A percentile compares a stretch with the other conserved stretches of the same genome.
phyloP scores from a whole-genome alignment of 2,888 invertebrate species.

The Odontocolon sp. region DNA sequence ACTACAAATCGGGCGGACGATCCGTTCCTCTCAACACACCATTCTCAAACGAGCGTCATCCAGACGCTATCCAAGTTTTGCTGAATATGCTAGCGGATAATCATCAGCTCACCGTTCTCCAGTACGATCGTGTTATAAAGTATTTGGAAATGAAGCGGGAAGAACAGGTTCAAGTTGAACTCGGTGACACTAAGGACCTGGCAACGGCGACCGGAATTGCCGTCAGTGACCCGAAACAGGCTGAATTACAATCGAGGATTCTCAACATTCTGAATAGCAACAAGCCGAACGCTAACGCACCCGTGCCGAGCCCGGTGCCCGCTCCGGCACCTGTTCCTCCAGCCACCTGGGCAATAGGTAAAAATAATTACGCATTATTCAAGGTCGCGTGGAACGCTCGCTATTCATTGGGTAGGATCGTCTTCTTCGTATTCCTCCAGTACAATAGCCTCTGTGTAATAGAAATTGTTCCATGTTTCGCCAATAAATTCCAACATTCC shows the following conservation, averaged over 20 bases:
- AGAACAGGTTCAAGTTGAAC: conserved; percentile 88
- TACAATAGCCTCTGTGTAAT: neutral
- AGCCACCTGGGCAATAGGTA: conserved; percentile 76
- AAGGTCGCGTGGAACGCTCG: neutral
- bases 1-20: conserved; percentile 83
- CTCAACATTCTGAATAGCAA: conserved; percentile 89
- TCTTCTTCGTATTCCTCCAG: neutral
- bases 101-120: conserved; percentile 87
- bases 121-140: conserved; percentile 89
- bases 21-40: conserved; percentile 83
- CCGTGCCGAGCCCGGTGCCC: conserved; percentile 76
- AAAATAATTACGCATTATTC: conserved; percentile 55
- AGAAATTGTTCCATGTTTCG: neutral
- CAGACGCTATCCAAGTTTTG: conserved; percentile 78
- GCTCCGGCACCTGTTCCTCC: conserved; percentile 75
- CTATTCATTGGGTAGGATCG: neutral
- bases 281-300: conserved; percentile 72
- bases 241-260: conserved; percentile 89
- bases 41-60: conserved; percentile 80
- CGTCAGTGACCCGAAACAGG: conserved; percentile 84
- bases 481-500: conserved; percentile 38
- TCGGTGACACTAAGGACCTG: conserved; percentile 85
- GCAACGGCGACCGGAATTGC: conserved; percentile 79
- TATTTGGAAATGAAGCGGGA: conserved; percentile 89
- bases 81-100: conserved; percentile 92